Base-by-base conservation (phyloP, 2,113 vertebrate genomes). In the Paradisaea rubra region DNA sequence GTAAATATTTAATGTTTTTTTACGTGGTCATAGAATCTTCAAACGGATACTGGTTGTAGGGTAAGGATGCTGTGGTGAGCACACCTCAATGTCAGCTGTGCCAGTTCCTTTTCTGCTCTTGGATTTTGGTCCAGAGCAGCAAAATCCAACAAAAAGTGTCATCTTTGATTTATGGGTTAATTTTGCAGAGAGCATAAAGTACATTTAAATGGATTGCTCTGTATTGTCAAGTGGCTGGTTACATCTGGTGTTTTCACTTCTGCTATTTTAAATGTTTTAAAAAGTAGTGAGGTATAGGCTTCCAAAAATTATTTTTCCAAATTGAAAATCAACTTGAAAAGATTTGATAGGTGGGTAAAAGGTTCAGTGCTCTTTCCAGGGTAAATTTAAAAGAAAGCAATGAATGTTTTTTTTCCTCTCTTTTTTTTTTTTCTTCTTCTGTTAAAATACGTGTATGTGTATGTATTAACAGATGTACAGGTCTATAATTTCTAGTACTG, bases 1-100 rank as follows among this genome's bases (percentile, higher is more conserved):
- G 73, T 91, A 93, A 95, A 91, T 88, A 94, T 94, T 89, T 69
- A 89, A 93, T 72, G 54, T 9, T 71, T 94, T 57, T 93, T 91
- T 69, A 39, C 0, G 0, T 73, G 42, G 39, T 85, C 50, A 66
- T 47, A 74, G 76, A 83, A 73, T 77, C 74, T 78, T 80, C 70
- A 74, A 66, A 60, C 0, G 3, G 33, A 54, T 54, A 3, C 10
- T 66, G 50, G 11, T 20, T 41, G 41, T 69, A n/a, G 50, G 50
- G 21, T 73, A 21, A 85, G 41, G 49, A 42, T 77, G 47, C n/a
- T 78, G 44, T 39, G 56, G 45, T 68, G 65, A 72, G 66, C 42
- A 24, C n/a, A 35, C 13, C 13, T 82, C 54, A 18, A 21, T 2
- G 44, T 65, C 53, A 35, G 42, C 37, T 37, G 23, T 30, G 33